phyloP scores from a whole-genome alignment of 2,888 invertebrate genomes.

The Drosophila helvetica region DNA sequence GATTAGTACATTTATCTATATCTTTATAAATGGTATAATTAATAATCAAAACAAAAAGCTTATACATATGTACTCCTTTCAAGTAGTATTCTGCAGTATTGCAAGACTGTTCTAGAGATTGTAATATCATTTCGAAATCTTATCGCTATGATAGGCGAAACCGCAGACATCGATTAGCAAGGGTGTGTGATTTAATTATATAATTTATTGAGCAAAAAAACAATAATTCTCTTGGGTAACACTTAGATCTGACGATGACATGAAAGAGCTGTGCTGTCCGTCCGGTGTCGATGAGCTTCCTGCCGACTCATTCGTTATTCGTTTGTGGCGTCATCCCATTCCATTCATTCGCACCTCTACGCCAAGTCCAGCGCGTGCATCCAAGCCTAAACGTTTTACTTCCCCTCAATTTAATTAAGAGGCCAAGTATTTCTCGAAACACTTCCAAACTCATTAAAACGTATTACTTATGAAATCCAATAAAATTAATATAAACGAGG shows the following conservation, averaged over 20 bases:
- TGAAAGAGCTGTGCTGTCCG: constrained; percentile 5
- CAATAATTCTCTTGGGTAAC: constrained; percentile 4
- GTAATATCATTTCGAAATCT: background rate
- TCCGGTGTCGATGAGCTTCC: constrained; percentile 28
- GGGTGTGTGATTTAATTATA: constrained; percentile 24
- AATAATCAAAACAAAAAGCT: background rate
- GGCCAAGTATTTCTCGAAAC: constrained; percentile 43
- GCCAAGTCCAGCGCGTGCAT: background rate
- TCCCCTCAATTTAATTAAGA: constrained; percentile 40
- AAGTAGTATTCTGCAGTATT: background rate
- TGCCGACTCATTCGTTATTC: constrained; percentile 38
- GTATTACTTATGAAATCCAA: constrained; percentile 22
- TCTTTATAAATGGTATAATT: background rate
- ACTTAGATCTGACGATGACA: constrained; percentile 14
- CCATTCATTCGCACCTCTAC: background rate
- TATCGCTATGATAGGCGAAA: constrained; percentile 17
- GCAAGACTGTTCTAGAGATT: background rate
- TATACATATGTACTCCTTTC: too few species aligned
- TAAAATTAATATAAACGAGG: constrained; percentile 28
- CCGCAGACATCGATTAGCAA: constrained; percentile 19
- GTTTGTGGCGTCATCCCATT: constrained; percentile 29
- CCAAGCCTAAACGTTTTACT: constrained; percentile 25
- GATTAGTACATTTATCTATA: background rate
- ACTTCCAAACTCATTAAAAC: constrained; percentile 35
- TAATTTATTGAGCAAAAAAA: constrained; percentile 10